Percentiles rank a stretch among this genome's conserved stretches.
These are phyloP conservation scores for Coracopsis vasa DNA, from an alignment of 2,113 vertebrate genomes.

Conservation along the genomic window DNA sequence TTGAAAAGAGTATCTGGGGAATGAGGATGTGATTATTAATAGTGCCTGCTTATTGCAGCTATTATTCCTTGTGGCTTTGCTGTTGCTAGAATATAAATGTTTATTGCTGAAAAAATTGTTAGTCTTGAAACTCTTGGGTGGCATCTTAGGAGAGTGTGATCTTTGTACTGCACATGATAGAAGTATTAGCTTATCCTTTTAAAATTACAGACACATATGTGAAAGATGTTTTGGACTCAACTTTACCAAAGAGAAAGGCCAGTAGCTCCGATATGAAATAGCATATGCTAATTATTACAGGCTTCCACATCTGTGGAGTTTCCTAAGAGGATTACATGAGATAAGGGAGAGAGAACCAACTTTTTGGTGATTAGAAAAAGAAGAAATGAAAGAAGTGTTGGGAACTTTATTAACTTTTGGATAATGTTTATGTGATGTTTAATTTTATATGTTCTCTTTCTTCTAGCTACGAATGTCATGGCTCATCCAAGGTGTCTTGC, in stretches of 20 bases:
- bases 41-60: not conserved
- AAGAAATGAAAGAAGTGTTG: not conserved
- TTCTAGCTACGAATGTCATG: constrained; percentile 88
- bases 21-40: constrained; percentile 29
- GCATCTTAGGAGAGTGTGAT: not conserved
- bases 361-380: not conserved
- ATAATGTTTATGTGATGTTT: not conserved
- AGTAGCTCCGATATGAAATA: not conserved
- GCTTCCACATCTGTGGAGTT: not conserved
- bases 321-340: not conserved
- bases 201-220: not conserved
- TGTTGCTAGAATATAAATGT: constrained; percentile 46
- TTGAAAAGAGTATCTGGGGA: constrained; percentile 15
- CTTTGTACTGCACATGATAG: not conserved
- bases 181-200: not conserved
- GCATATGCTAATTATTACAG: not conserved
- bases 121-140: constrained; percentile 28
- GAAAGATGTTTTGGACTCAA: not conserved
- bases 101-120: constrained; percentile 44
- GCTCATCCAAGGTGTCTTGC: constrained; percentile 80
- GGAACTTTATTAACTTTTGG: not conserved
- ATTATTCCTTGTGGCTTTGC: not conserved
- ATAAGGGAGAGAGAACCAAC: not conserved
- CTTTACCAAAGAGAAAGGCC: not conserved
- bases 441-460: not conserved